A percentile compares a stretch with the other conserved stretches of the same genome.
phyloP scores from a whole-genome alignment of 2,797 vertebrate species.

The Coccyzus lansbergi region DNA sequence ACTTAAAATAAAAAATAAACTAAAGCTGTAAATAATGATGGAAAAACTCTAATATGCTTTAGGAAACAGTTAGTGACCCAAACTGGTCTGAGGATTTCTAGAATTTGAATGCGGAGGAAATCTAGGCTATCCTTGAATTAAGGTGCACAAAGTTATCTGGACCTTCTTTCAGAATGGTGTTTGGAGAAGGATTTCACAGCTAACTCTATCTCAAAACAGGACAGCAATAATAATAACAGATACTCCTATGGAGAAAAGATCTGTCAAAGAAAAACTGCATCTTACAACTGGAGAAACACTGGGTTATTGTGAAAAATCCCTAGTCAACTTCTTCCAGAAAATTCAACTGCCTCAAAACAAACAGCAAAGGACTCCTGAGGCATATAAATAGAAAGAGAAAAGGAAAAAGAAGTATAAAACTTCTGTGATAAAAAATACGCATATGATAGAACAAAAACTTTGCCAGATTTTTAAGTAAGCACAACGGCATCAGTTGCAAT shows the following conservation, averaged over 20 bases:
- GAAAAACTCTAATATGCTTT: neutral
- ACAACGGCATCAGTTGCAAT: fast-evolving
- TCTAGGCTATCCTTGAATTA: neutral
- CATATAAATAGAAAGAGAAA: neutral
- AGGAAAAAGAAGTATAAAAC: neutral
- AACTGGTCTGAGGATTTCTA: neutral
- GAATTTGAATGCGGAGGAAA: neutral
- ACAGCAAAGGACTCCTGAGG: neutral
- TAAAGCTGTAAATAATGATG: neutral
- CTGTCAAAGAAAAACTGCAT: neutral
- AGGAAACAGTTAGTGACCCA: neutral
- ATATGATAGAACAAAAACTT: neutral
- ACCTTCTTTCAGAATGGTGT: neutral
- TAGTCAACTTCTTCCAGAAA: neutral
- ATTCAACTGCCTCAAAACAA: neutral
- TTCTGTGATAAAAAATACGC: neutral
- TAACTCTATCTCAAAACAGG: neutral
- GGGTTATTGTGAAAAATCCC: neutral
- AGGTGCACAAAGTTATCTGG: neutral
- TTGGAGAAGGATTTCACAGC: neutral
- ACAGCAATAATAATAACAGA: neutral
- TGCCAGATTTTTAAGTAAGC: neutral
- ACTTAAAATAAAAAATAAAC: neutral
- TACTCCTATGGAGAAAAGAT: neutral
- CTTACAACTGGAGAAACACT: neutral